These are phyloP conservation scores for Callyntrura sp. DNA, from an alignment of 2,888 invertebrate genomes.

Conservation along the genomic window DNA sequence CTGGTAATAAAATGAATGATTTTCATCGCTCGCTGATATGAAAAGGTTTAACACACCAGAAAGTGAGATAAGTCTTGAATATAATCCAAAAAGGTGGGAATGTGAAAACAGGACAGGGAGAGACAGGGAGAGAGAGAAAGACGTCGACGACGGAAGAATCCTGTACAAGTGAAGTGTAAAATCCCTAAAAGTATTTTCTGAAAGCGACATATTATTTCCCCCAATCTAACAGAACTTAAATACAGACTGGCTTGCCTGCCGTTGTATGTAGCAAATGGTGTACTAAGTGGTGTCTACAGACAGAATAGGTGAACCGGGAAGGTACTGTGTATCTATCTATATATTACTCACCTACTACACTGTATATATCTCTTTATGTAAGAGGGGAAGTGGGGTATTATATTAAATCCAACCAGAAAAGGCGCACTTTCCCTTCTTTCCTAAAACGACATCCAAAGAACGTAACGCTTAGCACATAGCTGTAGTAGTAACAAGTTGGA, in stretches of 20 bases:
- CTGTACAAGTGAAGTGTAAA: conserved; percentile 38
- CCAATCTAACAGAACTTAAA: conserved; percentile 6
- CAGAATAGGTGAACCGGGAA: neutral
- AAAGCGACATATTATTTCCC: conserved; percentile 55
- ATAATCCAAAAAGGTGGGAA: conserved; percentile 59
- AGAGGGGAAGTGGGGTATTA: neutral
- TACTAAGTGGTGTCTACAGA: neutral
- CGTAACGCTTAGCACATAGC: neutral
- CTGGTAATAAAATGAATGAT: conserved; percentile 67
- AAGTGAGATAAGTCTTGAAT: conserved; percentile 61
- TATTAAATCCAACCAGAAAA: neutral
- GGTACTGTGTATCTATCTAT: neutral
- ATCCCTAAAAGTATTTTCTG: conserved; percentile 63
- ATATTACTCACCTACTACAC: neutral
- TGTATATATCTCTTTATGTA: too few species aligned
- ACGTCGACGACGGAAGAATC: conserved; percentile 4
- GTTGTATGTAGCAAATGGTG: neutral
- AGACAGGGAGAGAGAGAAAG: neutral
- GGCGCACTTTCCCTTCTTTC: neutral
- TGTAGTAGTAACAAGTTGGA: neutral
- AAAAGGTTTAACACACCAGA: conserved; percentile 69
- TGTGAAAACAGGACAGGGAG: neutral
- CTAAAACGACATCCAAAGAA: conserved; percentile 5
- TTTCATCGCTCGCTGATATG: conserved; percentile 62
- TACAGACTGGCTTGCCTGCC: neutral